phyloP scores from a whole-genome alignment of 2,888 invertebrate species.

The Listrodromus nycthemerus region DNA sequence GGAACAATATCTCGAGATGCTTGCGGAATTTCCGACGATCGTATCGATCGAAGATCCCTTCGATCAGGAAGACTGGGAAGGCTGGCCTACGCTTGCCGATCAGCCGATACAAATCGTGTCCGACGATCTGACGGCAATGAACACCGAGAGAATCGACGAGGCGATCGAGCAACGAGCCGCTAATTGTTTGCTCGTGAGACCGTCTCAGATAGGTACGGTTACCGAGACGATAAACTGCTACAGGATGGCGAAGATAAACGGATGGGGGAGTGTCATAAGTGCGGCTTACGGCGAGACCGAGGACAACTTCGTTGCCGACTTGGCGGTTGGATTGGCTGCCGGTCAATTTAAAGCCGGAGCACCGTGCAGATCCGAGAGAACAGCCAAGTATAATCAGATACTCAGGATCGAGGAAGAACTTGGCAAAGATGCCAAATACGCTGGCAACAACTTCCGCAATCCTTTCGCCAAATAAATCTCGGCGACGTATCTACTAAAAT shows the following conservation, averaged over 20 bases:
- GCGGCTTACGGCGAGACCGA: slow-evolving; percentile 79
- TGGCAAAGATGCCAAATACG: slow-evolving; percentile 77
- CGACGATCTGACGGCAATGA: slow-evolving; percentile 79
- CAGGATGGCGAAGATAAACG: slow-evolving; percentile 74
- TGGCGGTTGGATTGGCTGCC: slow-evolving; percentile 78
- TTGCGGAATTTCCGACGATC: slow-evolving; percentile 76
- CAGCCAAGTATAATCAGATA: slow-evolving; percentile 81
- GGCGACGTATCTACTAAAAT: background rate
- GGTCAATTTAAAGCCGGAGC: slow-evolving; percentile 81
- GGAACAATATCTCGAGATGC: slow-evolving; percentile 76
- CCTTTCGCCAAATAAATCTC: slow-evolving; percentile 59
- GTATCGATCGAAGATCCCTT: slow-evolving; percentile 82
- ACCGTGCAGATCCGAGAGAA: slow-evolving; percentile 78
- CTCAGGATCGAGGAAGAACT: slow-evolving; percentile 81
- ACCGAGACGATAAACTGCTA: slow-evolving; percentile 79
- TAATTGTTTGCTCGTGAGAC: slow-evolving; percentile 77
- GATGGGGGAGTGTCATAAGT: slow-evolving; percentile 77
- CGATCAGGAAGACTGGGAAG: slow-evolving; percentile 79
- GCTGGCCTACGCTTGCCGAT: slow-evolving; percentile 77
- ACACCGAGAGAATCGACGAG: slow-evolving; percentile 77
- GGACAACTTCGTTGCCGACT: slow-evolving; percentile 80
- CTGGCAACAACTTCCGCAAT: slow-evolving; percentile 75
- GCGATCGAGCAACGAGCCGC: slow-evolving; percentile 77
- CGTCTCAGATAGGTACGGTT: slow-evolving; percentile 78
- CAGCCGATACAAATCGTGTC: slow-evolving; percentile 77